phyloP scores from a whole-genome alignment of 2,113 vertebrate species.

The Chloropsis cyanopogon region DNA sequence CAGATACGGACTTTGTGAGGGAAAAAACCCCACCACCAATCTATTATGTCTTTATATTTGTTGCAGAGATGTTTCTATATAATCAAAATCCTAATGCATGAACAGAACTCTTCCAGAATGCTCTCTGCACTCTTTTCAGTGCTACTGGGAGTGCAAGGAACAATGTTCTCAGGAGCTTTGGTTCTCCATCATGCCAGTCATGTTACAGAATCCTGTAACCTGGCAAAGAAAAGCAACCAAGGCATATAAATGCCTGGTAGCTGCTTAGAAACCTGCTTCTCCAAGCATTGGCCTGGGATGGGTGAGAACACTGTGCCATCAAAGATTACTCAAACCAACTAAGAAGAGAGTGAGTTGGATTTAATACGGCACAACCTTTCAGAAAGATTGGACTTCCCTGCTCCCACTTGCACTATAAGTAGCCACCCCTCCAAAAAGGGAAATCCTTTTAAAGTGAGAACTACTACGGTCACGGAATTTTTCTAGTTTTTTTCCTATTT shows the following conservation, averaged over 20 bases:
- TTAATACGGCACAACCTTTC: neutral
- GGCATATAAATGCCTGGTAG: neutral
- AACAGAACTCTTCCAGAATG: neutral
- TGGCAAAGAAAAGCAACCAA: neutral
- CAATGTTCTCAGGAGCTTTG: fast-evolving
- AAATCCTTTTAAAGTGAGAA: neutral
- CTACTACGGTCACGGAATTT: neutral
- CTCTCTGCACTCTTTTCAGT: neutral
- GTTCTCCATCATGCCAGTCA: neutral
- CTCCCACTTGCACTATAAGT: neutral
- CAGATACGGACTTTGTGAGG: neutral
- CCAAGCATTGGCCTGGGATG: neutral
- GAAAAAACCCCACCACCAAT: neutral
- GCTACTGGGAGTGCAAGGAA: neutral
- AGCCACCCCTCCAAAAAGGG: neutral
- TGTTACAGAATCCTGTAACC: neutral
- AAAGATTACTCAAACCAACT: neutral
- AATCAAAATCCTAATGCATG: neutral
- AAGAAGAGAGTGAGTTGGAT: neutral
- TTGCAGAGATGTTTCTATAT: neutral
- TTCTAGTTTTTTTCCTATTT: neutral
- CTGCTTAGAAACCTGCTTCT: neutral
- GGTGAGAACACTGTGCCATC: neutral
- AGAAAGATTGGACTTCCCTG: neutral
- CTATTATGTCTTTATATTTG: neutral